Percentiles rank a stretch among this genome's conserved stretches.
Conservation (phyloP, 1,140 invertebrate genomes). For the Pseudomyrmex pallidus region DNA sequence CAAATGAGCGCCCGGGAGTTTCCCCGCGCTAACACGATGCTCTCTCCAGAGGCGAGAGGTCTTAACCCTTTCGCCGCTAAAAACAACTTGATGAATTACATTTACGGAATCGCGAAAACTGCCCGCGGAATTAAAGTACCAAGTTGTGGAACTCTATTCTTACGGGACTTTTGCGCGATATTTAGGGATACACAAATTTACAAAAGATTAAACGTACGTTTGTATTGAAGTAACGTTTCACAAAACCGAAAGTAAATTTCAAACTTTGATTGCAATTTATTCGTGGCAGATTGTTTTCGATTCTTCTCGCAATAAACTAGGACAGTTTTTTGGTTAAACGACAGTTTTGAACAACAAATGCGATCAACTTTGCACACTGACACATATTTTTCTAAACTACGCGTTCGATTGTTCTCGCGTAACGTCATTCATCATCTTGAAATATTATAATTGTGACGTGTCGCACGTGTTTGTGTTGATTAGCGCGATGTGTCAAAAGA, state of each 20-base stretch:
- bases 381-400: not conserved
- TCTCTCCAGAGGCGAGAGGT: not conserved
- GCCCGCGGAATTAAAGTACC: not conserved
- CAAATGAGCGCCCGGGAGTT: slow-evolving; percentile 47
- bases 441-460: not conserved
- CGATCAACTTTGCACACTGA: too few relatives aligned
- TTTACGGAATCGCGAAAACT: slow-evolving; percentile 22
- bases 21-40: not conserved
- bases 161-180: not conserved
- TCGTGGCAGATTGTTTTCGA: too few relatives aligned
- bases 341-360: too few relatives aligned
- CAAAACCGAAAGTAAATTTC: too few relatives aligned
- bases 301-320: too few relatives aligned
- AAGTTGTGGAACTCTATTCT: not conserved
- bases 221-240: not conserved
- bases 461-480: slow-evolving; percentile 5
- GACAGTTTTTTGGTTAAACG: too few relatives aligned
- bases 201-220: not conserved
- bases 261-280: too few relatives aligned
- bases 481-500: not conserved
- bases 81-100: slow-evolving; percentile 32
- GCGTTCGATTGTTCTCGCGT: not conserved
- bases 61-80: slow-evolving; percentile 36
- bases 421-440: not conserved
- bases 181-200: not conserved